A percentile compares a stretch with the other conserved stretches of the same genome.
phyloP scores from a whole-genome alignment of 2,888 invertebrate genomes.

The Muschampia plurimacula region DNA sequence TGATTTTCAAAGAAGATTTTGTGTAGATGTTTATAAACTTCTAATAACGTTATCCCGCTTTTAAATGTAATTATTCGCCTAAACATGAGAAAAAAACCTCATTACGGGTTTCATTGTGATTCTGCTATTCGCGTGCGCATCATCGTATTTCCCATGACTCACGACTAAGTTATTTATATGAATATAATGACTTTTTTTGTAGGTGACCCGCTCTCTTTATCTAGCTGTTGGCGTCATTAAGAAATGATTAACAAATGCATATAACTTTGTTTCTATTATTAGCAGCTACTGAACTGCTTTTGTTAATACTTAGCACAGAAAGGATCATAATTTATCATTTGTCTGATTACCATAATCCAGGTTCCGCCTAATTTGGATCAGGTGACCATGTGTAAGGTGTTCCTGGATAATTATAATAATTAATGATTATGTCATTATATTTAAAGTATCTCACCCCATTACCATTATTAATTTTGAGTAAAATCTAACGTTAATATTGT shows the following conservation, averaged over 20 bases:
- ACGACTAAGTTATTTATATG: slow-evolving; percentile 21
- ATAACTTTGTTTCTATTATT: background rate
- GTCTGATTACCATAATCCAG: no score
- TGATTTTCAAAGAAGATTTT: background rate
- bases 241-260: background rate
- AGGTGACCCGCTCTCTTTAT: slow-evolving; percentile 26
- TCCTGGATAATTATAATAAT: no score
- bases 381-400: no score
- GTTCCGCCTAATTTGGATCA: no score
- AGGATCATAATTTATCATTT: no score
- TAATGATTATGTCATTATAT: background rate
- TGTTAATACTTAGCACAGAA: no score
- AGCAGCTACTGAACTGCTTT: no score
- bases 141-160: slow-evolving; percentile 26
- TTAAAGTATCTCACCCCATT: background rate
- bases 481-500: background rate
- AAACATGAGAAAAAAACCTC: slow-evolving; percentile 18
- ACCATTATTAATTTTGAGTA: background rate
- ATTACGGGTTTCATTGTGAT: slow-evolving; percentile 12
- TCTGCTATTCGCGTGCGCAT: slow-evolving; percentile 29
- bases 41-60: slow-evolving; percentile 22
- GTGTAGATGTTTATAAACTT: background rate
- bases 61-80: slow-evolving; percentile 13
- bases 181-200: slow-evolving; percentile 31
- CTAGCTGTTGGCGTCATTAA: slow-evolving; percentile 9